Conservation (phyloP, 2,113 vertebrate species). For the Paedocypris sp. region DNA sequence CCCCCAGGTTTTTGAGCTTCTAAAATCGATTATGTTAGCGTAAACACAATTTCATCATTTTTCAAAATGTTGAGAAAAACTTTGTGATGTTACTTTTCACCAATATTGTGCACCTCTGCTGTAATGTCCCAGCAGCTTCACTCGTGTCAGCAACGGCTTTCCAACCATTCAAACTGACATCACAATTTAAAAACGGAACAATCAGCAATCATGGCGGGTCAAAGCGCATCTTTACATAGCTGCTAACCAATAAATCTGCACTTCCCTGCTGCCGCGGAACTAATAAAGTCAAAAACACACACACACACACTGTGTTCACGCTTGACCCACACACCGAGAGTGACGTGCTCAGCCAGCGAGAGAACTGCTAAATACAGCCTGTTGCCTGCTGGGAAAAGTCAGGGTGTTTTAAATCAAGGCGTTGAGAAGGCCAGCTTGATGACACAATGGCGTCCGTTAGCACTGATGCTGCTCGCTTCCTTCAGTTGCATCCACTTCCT, state of each 20-base stretch:
- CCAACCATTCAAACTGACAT: too few relatives aligned
- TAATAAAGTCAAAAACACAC: neutral
- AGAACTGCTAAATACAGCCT: neutral
- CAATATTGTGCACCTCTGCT: too few relatives aligned
- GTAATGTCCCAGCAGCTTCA: too few relatives aligned
- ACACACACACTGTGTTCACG: neutral
- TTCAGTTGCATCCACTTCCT: neutral
- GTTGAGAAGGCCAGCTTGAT: neutral
- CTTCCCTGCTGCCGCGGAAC: neutral
- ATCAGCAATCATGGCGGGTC: too few relatives aligned
- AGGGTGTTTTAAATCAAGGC: conserved; percentile 7
- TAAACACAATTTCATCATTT: too few relatives aligned
- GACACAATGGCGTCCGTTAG: neutral
- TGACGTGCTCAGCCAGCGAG: neutral
- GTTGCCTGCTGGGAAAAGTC: conserved; percentile 10
- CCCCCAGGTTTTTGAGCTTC: too few relatives aligned
- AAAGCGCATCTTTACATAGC: too few relatives aligned
- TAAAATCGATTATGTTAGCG: too few relatives aligned
- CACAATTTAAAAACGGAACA: too few relatives aligned
- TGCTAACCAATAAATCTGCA: neutral
- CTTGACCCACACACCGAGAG: neutral
- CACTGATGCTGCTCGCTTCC: neutral
- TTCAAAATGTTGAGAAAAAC: too few relatives aligned
- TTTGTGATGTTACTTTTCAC: too few relatives aligned
- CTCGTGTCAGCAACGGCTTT: too few relatives aligned